Evolutionary conservation across 2,797 vertebrate species (phyloP), one percentile per base, ranked within the genome.

Genomic region (Trachops cirrhosus): DNA sequence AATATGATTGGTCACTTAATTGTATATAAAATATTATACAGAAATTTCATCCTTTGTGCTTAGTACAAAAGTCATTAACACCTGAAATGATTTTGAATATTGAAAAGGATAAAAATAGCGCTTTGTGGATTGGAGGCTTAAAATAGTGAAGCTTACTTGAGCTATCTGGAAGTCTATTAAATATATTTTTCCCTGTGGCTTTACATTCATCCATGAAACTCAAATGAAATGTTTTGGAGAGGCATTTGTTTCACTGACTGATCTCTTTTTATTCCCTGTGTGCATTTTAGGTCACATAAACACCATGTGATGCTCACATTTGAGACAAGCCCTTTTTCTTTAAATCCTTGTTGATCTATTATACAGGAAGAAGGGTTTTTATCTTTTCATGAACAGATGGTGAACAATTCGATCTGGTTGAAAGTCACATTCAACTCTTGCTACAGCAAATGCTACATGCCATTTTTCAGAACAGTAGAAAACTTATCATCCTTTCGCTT

Each of bases 241-340:
- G n/a, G 29, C 80, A 82, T 94, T 34, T 90, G 54, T 41, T 96
- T 39, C 70, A 7, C 21, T 93, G 75, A 34, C 18, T 92, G 82
- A 94, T 96, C 48, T 32, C 3, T 50, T 86, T 97, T 71, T 86
- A 70, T 90, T 21, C 78, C 46, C 68, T 46, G 9, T 32, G 79
- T 68, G 16, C 91, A 96, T 73, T 59, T 87, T 84, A 85, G 5
- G 59, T 92, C 21, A 29, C 48, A 86, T 94, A 82, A 95, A 82
- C 86, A 96, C 68, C 37, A 89, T 85, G 94, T 96, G 89, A 85
- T 96, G 62, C 9, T 96, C 68, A 93, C 96, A 93, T 94, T 91
- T 91, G 90, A 97, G 73, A 92, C 92, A 85, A 85, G 78, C 22
- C 32, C 3, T 77, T 88, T 57, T 91, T 52, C 52, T 24, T 39